Evolutionary conservation across 2,113 vertebrate genomes (phyloP).

Genomic region (Naja naja): DNA sequence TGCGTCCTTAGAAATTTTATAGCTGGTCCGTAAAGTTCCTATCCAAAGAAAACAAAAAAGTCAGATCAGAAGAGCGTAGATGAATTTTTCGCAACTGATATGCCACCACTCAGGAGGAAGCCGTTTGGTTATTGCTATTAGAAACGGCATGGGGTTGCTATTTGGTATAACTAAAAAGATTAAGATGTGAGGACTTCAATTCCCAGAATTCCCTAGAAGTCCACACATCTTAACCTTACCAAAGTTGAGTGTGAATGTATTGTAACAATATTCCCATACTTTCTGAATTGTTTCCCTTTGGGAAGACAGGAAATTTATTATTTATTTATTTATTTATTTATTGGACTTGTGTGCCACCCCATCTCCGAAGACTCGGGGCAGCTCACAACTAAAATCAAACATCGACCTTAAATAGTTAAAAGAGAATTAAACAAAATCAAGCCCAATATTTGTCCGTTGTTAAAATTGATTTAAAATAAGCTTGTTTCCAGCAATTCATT

Average conservation of each 20-base stretch:
- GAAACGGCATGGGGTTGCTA: neutral
- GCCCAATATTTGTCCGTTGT: too few relatives aligned
- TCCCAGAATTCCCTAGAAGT: neutral
- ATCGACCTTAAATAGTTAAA: too few relatives aligned
- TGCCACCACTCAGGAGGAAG: neutral
- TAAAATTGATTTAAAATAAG: too few relatives aligned
- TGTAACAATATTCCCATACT: neutral
- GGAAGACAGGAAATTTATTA: neutral
- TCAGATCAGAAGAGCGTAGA: neutral
- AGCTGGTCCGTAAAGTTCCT: slow-evolving; percentile 99
- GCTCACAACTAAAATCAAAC: too few relatives aligned
- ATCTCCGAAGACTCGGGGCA: too few relatives aligned
- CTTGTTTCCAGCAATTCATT: neutral
- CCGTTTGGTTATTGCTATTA: neutral
- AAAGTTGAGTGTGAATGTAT: neutral
- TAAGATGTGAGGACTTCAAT: neutral
- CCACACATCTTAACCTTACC: neutral
- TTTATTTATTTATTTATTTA: too few relatives aligned
- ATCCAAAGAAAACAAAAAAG: neutral
- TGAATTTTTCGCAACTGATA: too few relatives aligned
- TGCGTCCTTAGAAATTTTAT: slow-evolving; percentile 95
- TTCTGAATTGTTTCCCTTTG: neutral
- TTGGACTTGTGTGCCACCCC: too few relatives aligned
- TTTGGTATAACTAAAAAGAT: neutral
- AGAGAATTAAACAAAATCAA: too few relatives aligned